Evolutionary conservation across 1,140 invertebrate species (phyloP).

Genomic region (Leptinotarsa lineolata): DNA sequence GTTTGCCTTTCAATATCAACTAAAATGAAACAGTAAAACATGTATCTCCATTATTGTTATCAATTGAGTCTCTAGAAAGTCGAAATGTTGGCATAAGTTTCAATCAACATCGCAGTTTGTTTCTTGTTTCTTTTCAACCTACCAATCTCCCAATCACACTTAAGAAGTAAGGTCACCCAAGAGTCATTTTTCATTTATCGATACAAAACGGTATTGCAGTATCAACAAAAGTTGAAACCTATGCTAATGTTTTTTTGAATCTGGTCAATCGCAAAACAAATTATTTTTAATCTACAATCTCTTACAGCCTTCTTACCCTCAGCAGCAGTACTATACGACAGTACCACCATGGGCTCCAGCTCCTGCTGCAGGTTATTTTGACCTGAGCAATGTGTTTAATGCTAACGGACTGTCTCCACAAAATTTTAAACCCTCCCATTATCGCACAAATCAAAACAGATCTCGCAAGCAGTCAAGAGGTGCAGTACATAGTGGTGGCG

Average conservation of each 20-base stretch:
- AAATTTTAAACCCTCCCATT: constrained; percentile 62
- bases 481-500: constrained; percentile 10
- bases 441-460: constrained; percentile 38
- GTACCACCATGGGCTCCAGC: constrained; percentile 63
- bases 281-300: background rate
- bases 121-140: no score
- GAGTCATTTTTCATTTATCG: no score
- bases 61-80: no score
- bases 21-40: no score
- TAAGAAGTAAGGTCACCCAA: no score
- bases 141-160: no score
- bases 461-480: constrained; percentile 32
- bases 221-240: no score
- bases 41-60: no score
- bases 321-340: constrained; percentile 62
- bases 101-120: no score
- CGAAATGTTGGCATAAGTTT: no score
- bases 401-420: constrained; percentile 77
- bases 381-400: constrained; percentile 72
- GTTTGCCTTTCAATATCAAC: no score
- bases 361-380: constrained; percentile 67
- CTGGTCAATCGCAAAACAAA: background rate
- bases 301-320: constrained; percentile 54
- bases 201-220: no score
- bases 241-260: background rate